These are phyloP conservation scores for Conopomorpha cramerella DNA, from an alignment of 1,140 invertebrate species.

Conservation along the genomic window DNA sequence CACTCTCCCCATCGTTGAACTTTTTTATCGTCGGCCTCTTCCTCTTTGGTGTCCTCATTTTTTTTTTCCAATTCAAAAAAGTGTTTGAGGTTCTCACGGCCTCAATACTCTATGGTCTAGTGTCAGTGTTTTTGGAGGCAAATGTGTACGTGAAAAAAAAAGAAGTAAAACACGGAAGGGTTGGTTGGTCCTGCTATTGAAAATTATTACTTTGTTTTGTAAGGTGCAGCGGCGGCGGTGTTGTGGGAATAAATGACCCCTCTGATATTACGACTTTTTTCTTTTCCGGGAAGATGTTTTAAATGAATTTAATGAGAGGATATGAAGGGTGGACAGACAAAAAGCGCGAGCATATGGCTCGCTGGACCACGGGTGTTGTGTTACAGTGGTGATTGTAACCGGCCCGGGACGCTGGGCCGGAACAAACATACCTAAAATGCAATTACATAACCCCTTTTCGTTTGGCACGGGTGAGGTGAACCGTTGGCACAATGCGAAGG, in stretches of 20 bases:
- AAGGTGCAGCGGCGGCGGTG: constrained; percentile 26
- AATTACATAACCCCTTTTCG: too few relatives aligned
- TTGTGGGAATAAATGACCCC: constrained; percentile 39
- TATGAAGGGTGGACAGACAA: constrained; percentile 13
- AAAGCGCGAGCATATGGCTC: constrained; percentile 9
- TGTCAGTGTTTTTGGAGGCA: too few relatives aligned
- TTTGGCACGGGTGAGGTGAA: too few relatives aligned
- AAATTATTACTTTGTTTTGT: constrained; percentile 43
- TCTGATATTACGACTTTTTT: constrained; percentile 24
- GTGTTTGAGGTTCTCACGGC: constrained; percentile 50
- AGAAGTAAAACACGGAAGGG: constrained; percentile 53
- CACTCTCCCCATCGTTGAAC: constrained; percentile 29
- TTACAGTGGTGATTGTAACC: too few relatives aligned
- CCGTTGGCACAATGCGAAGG: too few relatives aligned
- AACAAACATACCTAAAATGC: too few relatives aligned
- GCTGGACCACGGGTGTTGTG: constrained; percentile 15
- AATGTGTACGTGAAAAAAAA: constrained; percentile 23
- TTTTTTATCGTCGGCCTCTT: constrained; percentile 28
- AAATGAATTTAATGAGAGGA: constrained; percentile 18
- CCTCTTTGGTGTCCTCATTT: constrained; percentile 29
- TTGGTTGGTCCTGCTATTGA: constrained; percentile 37
- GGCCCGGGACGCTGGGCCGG: too few relatives aligned
- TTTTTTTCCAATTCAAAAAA: too few relatives aligned
- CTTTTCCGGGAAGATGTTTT: constrained; percentile 25
- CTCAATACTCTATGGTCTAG: too few relatives aligned